Evolutionary conservation across 2,888 invertebrate species (phyloP), one percentile per base, ranked within the genome.

Genomic region (Tenthredo livida): DNA sequence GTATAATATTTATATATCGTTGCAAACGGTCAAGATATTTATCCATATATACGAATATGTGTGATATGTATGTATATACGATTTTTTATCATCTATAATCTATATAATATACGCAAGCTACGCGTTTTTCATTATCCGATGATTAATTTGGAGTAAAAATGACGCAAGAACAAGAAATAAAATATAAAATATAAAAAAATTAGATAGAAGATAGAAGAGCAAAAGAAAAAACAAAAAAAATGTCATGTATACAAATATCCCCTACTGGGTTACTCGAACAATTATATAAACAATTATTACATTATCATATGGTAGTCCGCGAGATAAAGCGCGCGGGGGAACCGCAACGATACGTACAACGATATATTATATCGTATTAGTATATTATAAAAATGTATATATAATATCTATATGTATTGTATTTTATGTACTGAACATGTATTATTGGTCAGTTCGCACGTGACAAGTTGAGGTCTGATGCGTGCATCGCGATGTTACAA

Each of bases 401-500:
- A 33, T 47, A 47, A 2, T 47, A 47, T 47, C 12, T 15, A 47
- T 15, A 47, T 47, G 47, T 47, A 58, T 58, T n/a, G 10, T 21
- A 58, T 58, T 58, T 25, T 67, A 29, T 29, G 29, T 29, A 29
- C 29, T 29, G 29, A 1, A 29, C 4, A 67, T 50, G 33, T 37
- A 17, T 70, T 12, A 10, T 25, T 61, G 61, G 61, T 61, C 61
- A 61, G 25, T 61, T 61, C 61, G 72, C 72, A 72, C 72, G 72
- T 72, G 72, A 72, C 37, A 37, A 72, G 61, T 37, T n/a, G 40
- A 72, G 9, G 72, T 72, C 40, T 21, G 37, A 7, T 72, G 72
- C 72, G 72, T 72, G 72, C 37, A 72, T 72, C 72, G 33, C 10
- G 17, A 17, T n/a, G 72, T 72, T 72, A 72, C 33, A 72, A 72